phyloP scores from a whole-genome alignment of 2,888 invertebrate species.

The Latheticus oryzae region DNA sequence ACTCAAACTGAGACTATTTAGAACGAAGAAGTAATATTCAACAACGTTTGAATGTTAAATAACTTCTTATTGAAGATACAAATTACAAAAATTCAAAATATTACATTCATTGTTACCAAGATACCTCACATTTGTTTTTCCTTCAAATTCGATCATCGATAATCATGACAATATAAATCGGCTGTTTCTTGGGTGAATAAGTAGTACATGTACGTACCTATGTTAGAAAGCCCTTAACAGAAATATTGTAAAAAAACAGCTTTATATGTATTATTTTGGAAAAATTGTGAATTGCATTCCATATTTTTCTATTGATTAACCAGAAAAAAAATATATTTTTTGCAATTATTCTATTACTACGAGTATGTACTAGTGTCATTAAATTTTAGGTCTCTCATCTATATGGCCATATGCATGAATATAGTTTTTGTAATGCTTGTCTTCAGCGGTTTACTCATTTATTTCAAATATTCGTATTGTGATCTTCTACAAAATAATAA shows the following conservation, averaged over 20 bases:
- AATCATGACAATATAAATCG: too few species aligned
- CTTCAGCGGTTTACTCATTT: slow-evolving; percentile 6
- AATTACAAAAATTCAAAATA: not conserved
- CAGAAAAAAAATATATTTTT: not conserved
- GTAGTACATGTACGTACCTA: too few species aligned
- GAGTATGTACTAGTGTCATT: too few species aligned
- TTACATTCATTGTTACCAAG: too few species aligned
- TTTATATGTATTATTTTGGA: not conserved
- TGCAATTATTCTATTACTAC: not conserved
- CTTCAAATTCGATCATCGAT: too few species aligned
- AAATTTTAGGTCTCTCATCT: slow-evolving; percentile 12
- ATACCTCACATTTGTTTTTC: too few species aligned
- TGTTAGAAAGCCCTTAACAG: too few species aligned
- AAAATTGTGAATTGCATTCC: too few species aligned
- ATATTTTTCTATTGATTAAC: too few species aligned
- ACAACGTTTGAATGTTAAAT: not conserved
- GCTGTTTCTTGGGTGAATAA: too few species aligned
- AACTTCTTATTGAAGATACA: not conserved
- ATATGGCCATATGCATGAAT: not conserved
- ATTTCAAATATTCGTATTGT: slow-evolving; percentile 5
- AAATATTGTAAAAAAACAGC: not conserved
- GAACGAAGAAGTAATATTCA: too few species aligned
- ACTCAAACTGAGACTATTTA: too few species aligned
- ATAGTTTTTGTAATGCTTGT: not conserved
- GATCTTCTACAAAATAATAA: slow-evolving; percentile 2